A percentile compares a stretch with the other conserved stretches of the same genome.
These are phyloP conservation scores for Rhabdomys dilectus DNA, from an alignment of 2,113 vertebrate species.

Conservation along the genomic window DNA sequence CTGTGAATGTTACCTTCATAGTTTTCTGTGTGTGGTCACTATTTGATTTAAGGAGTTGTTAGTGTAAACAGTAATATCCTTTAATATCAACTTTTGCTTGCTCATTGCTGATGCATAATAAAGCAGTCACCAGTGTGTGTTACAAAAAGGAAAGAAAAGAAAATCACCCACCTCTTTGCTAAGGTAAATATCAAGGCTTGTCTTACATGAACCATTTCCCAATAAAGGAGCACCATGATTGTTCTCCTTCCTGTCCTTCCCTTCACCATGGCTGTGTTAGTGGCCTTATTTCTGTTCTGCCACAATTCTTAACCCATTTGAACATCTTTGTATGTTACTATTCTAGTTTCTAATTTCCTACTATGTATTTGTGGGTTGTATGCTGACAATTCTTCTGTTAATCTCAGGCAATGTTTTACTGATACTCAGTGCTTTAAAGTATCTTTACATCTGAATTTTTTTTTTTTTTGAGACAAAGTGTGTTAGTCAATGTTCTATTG, in stretches of 20 bases:
- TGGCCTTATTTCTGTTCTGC: background rate
- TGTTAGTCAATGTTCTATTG: background rate
- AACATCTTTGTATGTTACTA: constrained; percentile 33
- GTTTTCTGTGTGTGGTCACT: background rate
- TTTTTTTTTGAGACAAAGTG: background rate
- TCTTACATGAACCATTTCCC: constrained; percentile 17
- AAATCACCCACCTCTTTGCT: background rate
- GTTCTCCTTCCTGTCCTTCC: background rate
- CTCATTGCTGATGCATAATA: background rate
- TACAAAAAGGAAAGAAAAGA: constrained; percentile 10
- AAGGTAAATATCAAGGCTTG: background rate
- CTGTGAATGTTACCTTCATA: background rate
- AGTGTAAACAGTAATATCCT: background rate
- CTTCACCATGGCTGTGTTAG: background rate
- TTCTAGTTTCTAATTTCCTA: constrained; percentile 1
- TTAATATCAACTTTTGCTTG: background rate
- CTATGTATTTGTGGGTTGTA: background rate
- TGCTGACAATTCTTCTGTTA: constrained; percentile 4
- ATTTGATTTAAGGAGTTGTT: background rate
- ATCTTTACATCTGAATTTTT: background rate
- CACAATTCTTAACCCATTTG: background rate
- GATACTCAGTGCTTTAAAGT: background rate
- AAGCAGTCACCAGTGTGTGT: background rate
- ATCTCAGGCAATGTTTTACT: background rate
- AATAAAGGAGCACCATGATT: background rate